These are phyloP conservation scores for Brachionus paranguensis DNA, from an alignment of 1,140 invertebrate genomes.

Conservation along the genomic window DNA sequence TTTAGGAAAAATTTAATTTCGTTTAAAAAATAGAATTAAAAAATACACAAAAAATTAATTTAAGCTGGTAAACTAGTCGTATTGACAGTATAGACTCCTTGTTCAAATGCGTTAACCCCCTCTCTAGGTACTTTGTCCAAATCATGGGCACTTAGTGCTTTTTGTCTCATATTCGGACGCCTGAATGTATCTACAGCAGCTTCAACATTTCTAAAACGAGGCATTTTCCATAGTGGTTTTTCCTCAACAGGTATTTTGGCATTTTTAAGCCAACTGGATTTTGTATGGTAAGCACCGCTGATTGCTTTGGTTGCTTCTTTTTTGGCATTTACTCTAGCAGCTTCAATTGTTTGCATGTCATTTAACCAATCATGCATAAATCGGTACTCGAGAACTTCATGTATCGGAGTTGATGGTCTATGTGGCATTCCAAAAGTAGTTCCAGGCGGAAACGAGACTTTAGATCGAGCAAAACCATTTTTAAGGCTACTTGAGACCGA, in stretches of 20 bases:
- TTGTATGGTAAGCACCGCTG: slow-evolving; percentile 28
- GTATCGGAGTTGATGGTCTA: slow-evolving; percentile 39
- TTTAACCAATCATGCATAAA: slow-evolving; percentile 36
- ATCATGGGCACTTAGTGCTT: slow-evolving; percentile 15
- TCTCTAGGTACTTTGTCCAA: slow-evolving; percentile 32
- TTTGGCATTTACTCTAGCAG: background rate
- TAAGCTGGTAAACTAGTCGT: slow-evolving; percentile 29
- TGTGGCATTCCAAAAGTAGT: slow-evolving; percentile 12
- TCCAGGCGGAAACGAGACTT: background rate
- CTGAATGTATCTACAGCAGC: slow-evolving; percentile 32
- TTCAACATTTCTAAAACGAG: slow-evolving; percentile 11
- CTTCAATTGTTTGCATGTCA: slow-evolving; percentile 25
- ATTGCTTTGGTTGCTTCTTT: slow-evolving; percentile 37
- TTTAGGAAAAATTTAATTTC: background rate
- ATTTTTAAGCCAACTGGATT: slow-evolving; percentile 21
- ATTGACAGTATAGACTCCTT: slow-evolving; percentile 32
- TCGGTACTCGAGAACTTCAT: slow-evolving; percentile 26
- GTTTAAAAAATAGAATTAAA: background rate
- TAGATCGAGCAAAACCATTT: background rate
- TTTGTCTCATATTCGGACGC: background rate
- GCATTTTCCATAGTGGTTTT: slow-evolving; percentile 40
- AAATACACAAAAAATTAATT: background rate
- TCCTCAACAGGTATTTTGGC: slow-evolving; percentile 39
- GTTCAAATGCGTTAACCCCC: slow-evolving; percentile 18
- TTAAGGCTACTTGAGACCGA: background rate